phyloP scores from a whole-genome alignment of 2,113 vertebrate species.

The Tupaia tana region DNA sequence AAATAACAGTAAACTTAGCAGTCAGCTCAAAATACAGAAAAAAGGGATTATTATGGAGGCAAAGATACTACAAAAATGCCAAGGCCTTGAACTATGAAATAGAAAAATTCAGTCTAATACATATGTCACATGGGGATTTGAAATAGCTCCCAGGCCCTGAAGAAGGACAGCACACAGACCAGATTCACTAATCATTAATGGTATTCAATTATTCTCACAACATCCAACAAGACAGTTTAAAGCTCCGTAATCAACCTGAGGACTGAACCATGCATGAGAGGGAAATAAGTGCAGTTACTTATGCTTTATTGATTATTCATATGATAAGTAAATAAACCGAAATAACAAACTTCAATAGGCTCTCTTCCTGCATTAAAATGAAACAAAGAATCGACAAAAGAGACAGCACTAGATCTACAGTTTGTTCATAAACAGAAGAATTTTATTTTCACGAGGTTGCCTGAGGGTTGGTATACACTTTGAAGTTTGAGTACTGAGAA shows the following conservation, averaged over 20 bases:
- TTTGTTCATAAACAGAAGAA: constrained; percentile 36
- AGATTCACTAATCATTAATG: constrained; percentile 44
- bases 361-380: constrained; percentile 7
- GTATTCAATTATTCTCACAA: neutral
- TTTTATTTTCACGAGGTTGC: constrained; percentile 31
- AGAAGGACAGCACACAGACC: neutral
- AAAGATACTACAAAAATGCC: constrained; percentile 9
- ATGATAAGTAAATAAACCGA: constrained; percentile 58
- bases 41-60: constrained; percentile 7
- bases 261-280: neutral
- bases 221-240: neutral
- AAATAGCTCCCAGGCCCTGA: neutral
- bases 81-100: neutral
- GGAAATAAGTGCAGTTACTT: constrained; percentile 16
- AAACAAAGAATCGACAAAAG: constrained; percentile 8
- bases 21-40: neutral
- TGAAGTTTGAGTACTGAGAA: neutral
- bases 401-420: neutral
- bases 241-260: constrained; percentile 7
- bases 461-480: neutral
- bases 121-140: neutral
- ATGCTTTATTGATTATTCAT: constrained; percentile 36
- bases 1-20: constrained; percentile 34
- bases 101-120: constrained; percentile 47
- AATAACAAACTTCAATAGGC: neutral